Evolutionary conservation across 2,888 invertebrate genomes (phyloP).

Genomic region (Antheraea assamensis): DNA sequence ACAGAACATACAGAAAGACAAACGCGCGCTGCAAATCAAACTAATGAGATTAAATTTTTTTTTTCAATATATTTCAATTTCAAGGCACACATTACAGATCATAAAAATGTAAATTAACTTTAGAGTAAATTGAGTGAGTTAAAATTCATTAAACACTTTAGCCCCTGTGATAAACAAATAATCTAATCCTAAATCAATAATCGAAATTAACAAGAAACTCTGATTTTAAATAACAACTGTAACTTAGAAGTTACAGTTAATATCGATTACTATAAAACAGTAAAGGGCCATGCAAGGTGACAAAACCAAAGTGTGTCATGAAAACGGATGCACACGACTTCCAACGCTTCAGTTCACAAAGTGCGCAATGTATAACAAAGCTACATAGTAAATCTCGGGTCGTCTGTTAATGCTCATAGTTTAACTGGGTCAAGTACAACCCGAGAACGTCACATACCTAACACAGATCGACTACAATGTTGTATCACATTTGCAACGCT

Average conservation of each 20-base stretch:
- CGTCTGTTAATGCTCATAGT: neutral
- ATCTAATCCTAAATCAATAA: neutral
- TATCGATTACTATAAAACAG: neutral
- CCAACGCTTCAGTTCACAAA: slow-evolving; percentile 6
- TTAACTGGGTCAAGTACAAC: slow-evolving; percentile 12
- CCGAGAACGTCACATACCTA: neutral
- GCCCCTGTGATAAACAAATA: neutral
- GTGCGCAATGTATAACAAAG: neutral
- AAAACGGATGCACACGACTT: slow-evolving; percentile 7
- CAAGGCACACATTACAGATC: too few relatives aligned
- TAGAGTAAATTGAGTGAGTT: too few relatives aligned
- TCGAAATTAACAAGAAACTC: neutral
- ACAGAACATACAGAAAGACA: too few relatives aligned
- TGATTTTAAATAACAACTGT: neutral
- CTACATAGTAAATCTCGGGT: slow-evolving; percentile 6
- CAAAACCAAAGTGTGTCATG: slow-evolving; percentile 11
- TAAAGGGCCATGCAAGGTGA: slow-evolving; percentile 3
- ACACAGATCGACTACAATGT: neutral
- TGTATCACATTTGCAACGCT: neutral
- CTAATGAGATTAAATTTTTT: too few relatives aligned
- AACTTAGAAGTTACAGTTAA: neutral
- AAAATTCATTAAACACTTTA: too few relatives aligned
- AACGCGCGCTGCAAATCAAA: too few relatives aligned
- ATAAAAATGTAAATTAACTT: too few relatives aligned
- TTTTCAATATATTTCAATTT: too few relatives aligned